Conservation (phyloP, 37 sponge, comb jelly and placozoan species). For the Halisarca cf. caerulea region DNA sequence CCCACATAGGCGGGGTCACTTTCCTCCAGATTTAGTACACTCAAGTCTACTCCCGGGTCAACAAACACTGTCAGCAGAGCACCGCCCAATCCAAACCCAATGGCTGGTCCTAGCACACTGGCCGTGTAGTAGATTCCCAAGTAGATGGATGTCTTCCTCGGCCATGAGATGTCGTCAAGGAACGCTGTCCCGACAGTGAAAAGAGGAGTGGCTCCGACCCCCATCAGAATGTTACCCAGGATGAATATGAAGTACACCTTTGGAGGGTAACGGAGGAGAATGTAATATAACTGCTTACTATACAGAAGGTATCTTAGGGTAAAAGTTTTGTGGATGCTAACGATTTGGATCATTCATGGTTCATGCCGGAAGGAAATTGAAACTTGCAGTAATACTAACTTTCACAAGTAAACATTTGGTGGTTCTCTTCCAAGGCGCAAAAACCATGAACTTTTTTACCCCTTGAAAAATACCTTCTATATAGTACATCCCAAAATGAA, state of each 20-base stretch:
- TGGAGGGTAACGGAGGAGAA: too few species aligned
- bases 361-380: too few species aligned
- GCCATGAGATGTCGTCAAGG: slow-evolving; percentile 81
- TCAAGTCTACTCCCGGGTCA: slow-evolving; percentile 52
- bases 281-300: too few species aligned
- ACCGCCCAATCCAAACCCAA: slow-evolving; percentile 83
- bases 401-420: too few species aligned
- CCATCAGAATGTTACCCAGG: slow-evolving; percentile 76
- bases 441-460: too few species aligned
- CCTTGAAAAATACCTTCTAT: too few species aligned
- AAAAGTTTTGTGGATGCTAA: too few species aligned
- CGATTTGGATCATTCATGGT: too few species aligned
- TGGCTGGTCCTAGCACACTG: slow-evolving; percentile 75
- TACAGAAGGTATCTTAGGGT: too few species aligned
- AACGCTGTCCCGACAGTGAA: slow-evolving; percentile 84
- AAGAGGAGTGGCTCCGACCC: slow-evolving; percentile 80
- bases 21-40: background rate
- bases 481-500: too few species aligned
- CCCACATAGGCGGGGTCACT: slow-evolving; percentile 83
- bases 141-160: slow-evolving; percentile 60
- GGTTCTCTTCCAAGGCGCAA: too few species aligned
- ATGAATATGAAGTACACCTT: slow-evolving; percentile 67
- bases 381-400: too few species aligned
- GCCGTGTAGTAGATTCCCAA: slow-evolving; percentile 67
- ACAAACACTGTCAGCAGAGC: slow-evolving; percentile 76